Evolutionary conservation across 2,797 vertebrate species (phyloP).

Genomic region (Tolypeutes matacus): DNA sequence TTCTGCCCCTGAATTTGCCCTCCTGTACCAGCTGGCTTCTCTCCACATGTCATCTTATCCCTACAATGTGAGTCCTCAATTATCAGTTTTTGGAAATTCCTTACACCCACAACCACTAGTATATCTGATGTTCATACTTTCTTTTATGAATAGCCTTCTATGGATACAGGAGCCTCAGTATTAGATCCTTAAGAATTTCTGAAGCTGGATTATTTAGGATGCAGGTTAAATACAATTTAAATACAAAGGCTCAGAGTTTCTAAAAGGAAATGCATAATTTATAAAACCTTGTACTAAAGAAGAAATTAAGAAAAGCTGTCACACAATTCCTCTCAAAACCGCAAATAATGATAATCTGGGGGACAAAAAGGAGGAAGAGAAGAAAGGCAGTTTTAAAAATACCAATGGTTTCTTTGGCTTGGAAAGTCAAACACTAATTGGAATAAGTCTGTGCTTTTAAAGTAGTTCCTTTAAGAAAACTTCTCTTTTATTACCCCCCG

Average conservation of each 20-base stretch:
- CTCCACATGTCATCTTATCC: background rate
- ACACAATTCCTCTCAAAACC: background rate
- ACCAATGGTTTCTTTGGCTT: background rate
- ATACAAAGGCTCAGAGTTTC: background rate
- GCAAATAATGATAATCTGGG: background rate
- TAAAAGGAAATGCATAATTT: constrained; percentile 22
- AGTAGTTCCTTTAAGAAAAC: constrained; percentile 70
- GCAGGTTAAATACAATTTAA: constrained; percentile 52
- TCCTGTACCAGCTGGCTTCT: background rate
- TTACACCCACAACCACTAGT: background rate
- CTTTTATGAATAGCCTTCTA: constrained; percentile 19
- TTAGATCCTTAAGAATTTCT: constrained; percentile 45
- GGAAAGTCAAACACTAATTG: background rate
- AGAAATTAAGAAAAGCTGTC: constrained; percentile 18
- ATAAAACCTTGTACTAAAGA: constrained; percentile 46
- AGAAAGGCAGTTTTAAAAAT: constrained; percentile 36
- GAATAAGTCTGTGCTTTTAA: background rate
- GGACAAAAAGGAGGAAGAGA: background rate
- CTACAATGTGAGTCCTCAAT: background rate
- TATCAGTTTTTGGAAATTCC: constrained; percentile 34
- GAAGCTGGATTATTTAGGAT: constrained; percentile 31
- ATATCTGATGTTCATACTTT: constrained; percentile 25
- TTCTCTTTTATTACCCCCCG: constrained; percentile 30
- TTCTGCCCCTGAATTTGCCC: background rate
- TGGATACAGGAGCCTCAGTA: background rate